These are phyloP conservation scores for Entomobrya proxima DNA, from an alignment of 2,888 invertebrate species.

Conservation along the genomic window DNA sequence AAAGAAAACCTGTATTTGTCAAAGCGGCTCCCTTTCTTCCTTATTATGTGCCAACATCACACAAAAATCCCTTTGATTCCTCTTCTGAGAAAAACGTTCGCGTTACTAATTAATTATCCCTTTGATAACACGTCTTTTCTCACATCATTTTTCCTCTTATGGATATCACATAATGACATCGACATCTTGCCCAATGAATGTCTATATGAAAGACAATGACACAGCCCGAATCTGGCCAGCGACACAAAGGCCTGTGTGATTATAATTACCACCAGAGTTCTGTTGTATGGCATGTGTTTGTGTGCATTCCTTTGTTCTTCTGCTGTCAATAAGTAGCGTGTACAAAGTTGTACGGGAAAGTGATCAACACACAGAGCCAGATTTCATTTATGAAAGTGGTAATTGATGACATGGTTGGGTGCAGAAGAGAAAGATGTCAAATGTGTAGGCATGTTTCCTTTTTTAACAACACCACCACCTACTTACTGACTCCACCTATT, in stretches of 20 bases:
- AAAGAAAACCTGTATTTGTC: too few species aligned
- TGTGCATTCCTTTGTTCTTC: too few species aligned
- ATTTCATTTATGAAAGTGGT: conserved; percentile 13
- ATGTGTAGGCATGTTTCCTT: neutral
- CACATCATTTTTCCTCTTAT: neutral
- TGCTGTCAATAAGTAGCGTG: too few species aligned
- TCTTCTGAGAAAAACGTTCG: too few species aligned
- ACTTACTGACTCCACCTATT: neutral
- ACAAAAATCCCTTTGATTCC: neutral
- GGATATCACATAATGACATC: neutral
- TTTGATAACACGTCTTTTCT: neutral
- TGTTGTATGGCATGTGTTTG: too few species aligned
- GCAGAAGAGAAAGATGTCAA: neutral
- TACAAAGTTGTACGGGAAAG: neutral
- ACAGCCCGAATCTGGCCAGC: neutral
- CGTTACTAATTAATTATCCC: neutral
- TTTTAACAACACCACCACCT: neutral
- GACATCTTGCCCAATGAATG: neutral
- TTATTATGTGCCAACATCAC: neutral
- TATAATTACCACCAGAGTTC: neutral
- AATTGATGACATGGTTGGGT: conserved; percentile 27
- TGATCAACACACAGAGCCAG: neutral
- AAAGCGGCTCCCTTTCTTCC: too few species aligned
- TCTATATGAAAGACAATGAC: neutral
- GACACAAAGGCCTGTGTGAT: neutral